Percentiles rank a stretch among this genome's conserved stretches.
Conservation (phyloP, 92 coral and sea anemone species). For the Galaxea fascicularis region DNA sequence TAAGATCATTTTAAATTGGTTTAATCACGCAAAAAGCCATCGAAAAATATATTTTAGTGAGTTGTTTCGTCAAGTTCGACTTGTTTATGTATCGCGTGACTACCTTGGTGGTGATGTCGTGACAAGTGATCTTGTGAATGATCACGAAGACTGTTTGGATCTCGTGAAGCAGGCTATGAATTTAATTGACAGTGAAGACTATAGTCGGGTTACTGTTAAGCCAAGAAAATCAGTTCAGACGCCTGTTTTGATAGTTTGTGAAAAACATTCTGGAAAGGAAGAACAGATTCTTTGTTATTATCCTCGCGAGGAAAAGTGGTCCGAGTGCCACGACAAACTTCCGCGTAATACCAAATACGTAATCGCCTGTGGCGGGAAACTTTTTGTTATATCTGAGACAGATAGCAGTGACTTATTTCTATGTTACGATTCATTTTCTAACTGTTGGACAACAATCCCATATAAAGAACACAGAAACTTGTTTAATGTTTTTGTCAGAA, state of each 20-base stretch:
- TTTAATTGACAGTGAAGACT: background rate
- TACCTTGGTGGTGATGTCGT: background rate
- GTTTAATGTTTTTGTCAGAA: background rate
- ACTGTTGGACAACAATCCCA: background rate
- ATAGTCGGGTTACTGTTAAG: background rate
- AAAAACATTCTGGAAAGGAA: background rate
- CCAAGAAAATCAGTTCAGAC: conserved; percentile 3
- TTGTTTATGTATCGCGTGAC: conserved; percentile 8
- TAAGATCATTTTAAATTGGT: background rate
- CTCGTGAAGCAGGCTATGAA: background rate
- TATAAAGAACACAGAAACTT: conserved; percentile 1
- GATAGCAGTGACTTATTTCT: background rate
- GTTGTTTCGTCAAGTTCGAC: conserved; percentile 5
- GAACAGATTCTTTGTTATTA: conserved; percentile 1
- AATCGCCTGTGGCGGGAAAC: background rate
- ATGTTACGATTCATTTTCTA: conserved; percentile 3
- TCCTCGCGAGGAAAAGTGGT: background rate
- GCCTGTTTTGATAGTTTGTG: background rate
- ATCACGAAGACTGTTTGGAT: background rate
- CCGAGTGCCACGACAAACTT: background rate
- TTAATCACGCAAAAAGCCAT: background rate
- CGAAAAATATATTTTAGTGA: background rate
- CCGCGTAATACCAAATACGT: background rate
- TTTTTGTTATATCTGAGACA: background rate
- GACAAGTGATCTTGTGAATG: conserved; percentile 8